Evolutionary conservation across 1,140 invertebrate genomes (phyloP), one percentile per base, ranked within the genome.

Genomic region (Drosophila pachea): DNA sequence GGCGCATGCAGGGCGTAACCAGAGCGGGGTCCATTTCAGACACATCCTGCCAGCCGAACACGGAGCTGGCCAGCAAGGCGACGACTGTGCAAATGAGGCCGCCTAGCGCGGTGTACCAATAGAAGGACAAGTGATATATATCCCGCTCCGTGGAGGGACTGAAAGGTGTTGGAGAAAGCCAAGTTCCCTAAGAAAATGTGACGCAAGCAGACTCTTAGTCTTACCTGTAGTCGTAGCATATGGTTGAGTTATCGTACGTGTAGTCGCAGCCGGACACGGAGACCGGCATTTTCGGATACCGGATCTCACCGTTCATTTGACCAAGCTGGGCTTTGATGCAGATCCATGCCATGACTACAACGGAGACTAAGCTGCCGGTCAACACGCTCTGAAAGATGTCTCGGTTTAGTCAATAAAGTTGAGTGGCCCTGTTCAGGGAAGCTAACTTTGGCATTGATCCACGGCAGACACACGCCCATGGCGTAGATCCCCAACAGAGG

Each of bases 401-500:
- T 7, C 22, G 6, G 5, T n/a, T 35, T 56, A 56, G 43, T 12
- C 0, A 54, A 12, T 14, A 16, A 36, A 36, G 14, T 43, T 12
- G n/a, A 14, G 12, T 5, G 22, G 22, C 3, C 22, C 22, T 22
- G 3, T 2, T 3, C 22, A 4, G 0, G 2, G 4, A 7, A 55
- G n/a, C 54, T 94, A 63, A 88, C 95, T 88, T 91, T 93, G 7
- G 91, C 91, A 90, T 95, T 95, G 1, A 95, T 92, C 94, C 94
- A 96, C 0, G 95, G 95, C 77, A 96, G 91, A n/a, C 96, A 90
- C 69, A 97, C 93, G 5, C 96, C 96, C 90, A 96, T 93, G 5
- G 91, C 93, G 83, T 97, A 97, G 22, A 97, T 92, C 3, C 94
- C 95, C 5, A 97, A 89, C 5, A 95, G 92, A 2, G 96, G 95